Evolutionary conservation across 2,888 invertebrate genomes (phyloP).

Genomic region (Teleiodes luculella): DNA sequence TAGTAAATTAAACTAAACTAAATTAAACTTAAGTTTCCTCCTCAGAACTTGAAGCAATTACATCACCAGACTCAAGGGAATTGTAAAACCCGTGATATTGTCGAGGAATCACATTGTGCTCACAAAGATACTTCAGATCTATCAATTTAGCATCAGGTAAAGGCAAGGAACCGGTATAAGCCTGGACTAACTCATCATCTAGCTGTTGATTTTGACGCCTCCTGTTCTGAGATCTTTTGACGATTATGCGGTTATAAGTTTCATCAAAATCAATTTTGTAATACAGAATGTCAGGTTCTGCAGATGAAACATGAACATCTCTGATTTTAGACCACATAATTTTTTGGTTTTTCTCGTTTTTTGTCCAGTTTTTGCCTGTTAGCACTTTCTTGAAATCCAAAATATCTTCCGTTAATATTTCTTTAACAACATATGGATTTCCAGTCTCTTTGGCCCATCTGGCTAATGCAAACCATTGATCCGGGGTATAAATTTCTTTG

Average conservation of each 20-base stretch:
- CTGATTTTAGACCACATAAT: background rate
- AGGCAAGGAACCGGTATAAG: slow-evolving; percentile 10
- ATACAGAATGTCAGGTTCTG: background rate
- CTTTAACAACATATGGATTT: slow-evolving; percentile 5
- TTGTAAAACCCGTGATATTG: slow-evolving; percentile 12
- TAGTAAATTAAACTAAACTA: background rate
- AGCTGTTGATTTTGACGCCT: background rate
- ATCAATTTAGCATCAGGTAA: slow-evolving; percentile 4
- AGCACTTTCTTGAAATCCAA: background rate
- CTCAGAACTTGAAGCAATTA: background rate
- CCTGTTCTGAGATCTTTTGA: background rate
- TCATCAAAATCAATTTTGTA: background rate
- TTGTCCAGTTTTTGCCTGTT: background rate
- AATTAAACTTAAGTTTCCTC: background rate
- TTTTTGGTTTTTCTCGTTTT: slow-evolving; percentile 3
- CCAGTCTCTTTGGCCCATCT: slow-evolving; percentile 14
- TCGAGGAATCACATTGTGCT: slow-evolving; percentile 9
- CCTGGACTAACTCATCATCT: background rate
- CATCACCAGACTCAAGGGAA: background rate
- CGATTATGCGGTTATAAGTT: background rate
- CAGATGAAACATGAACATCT: slow-evolving; percentile 2
- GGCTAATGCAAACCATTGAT: slow-evolving; percentile 9
- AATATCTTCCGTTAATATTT: slow-evolving; percentile 5
- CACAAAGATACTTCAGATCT: slow-evolving; percentile 10
- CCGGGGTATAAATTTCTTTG: slow-evolving; percentile 13